A percentile compares a stretch with the other conserved stretches of the same genome.
Conservation (phyloP, 1,140 invertebrate species). For the Ephestia elutella region DNA sequence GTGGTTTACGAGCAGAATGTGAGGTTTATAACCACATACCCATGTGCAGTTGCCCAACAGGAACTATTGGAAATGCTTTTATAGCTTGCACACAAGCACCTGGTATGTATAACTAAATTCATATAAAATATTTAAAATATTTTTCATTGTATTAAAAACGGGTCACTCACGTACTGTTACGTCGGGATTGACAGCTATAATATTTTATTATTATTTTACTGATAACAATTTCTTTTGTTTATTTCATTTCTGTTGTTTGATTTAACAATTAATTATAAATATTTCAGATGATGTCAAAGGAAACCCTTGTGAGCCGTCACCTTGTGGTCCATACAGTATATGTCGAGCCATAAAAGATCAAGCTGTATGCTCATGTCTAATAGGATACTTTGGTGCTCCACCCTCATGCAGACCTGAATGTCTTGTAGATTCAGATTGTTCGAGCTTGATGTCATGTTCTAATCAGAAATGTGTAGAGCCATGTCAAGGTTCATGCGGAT, state of each 20-base stretch:
- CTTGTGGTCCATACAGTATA: conserved; percentile 81
- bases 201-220: too few species aligned
- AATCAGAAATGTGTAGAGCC: conserved; percentile 89
- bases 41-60: conserved; percentile 77
- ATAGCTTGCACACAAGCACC: conserved; percentile 49
- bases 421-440: conserved; percentile 84
- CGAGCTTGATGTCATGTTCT: conserved; percentile 85
- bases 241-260: neutral
- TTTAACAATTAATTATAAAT: neutral
- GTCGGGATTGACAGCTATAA: too few species aligned
- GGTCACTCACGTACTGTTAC: too few species aligned
- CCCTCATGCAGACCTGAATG: conserved; percentile 84
- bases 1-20: conserved; percentile 77
- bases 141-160: too few species aligned
- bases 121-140: too few species aligned
- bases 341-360: conserved; percentile 79
- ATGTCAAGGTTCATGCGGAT: conserved; percentile 82
- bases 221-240: neutral
- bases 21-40: conserved; percentile 79
- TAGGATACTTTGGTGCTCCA: conserved; percentile 82
- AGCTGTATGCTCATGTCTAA: conserved; percentile 81
- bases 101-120: neutral
- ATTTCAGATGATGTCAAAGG: conserved; percentile 48
- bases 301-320: conserved; percentile 76
- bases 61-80: conserved; percentile 78